Evolutionary conservation across 2,797 vertebrate species (phyloP).

Genomic region (Varecia variegata): DNA sequence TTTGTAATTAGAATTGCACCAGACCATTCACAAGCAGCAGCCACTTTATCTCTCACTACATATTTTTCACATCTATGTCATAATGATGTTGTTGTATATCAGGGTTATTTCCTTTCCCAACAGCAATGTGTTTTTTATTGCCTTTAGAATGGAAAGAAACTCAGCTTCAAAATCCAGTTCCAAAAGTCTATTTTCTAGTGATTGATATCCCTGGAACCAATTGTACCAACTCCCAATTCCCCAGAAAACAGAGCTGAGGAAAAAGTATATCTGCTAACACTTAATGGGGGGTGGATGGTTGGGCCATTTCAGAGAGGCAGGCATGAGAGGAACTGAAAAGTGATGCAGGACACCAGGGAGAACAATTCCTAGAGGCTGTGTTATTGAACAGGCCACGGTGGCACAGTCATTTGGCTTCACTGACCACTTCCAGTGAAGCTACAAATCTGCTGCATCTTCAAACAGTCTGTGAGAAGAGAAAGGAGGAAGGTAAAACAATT

Average conservation of each 20-base stretch:
- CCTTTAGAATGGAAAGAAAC: background rate
- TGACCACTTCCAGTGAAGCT: background rate
- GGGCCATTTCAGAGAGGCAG: background rate
- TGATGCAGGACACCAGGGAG: background rate
- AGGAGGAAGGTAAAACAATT: background rate
- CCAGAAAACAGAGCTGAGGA: background rate
- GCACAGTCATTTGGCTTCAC: background rate
- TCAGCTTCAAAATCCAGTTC: background rate
- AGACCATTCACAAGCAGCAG: background rate
- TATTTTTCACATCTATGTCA: background rate
- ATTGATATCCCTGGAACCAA: background rate
- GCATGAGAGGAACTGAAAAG: background rate
- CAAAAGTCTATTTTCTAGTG: background rate
- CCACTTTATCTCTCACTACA: background rate
- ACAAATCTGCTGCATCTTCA: background rate
- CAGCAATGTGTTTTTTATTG: background rate
- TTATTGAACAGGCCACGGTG: background rate
- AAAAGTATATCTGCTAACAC: background rate
- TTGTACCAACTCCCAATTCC: background rate
- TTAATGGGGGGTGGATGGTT: background rate
- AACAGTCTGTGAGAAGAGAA: fast-evolving
- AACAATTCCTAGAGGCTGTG: background rate
- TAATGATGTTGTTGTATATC: background rate
- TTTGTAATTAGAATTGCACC: background rate
- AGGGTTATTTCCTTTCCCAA: background rate